A percentile compares a stretch with the other conserved stretches of the same genome.
Conservation (phyloP, 2,797 vertebrate genomes). For the Crocodylus rhombifer region DNA sequence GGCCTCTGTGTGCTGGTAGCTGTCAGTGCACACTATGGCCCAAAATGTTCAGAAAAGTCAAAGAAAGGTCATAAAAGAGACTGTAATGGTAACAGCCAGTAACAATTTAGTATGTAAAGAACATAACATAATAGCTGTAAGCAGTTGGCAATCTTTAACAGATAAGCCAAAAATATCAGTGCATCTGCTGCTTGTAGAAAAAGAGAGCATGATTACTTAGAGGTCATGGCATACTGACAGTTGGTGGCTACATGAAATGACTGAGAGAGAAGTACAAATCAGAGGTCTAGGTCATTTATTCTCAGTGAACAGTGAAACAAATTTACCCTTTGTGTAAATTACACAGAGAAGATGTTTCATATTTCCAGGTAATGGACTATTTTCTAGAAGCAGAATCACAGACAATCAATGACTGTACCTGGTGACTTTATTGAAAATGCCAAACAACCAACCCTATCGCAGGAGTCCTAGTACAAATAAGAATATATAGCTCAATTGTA, state of each 20-base stretch:
- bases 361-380: neutral
- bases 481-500: neutral
- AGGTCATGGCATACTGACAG: neutral
- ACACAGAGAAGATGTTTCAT: neutral
- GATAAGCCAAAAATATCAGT: neutral
- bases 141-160: neutral
- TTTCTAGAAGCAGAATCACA: neutral
- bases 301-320: neutral
- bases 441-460: neutral
- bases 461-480: neutral
- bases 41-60: neutral
- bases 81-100: neutral
- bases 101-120: neutral
- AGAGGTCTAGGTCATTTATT: neutral
- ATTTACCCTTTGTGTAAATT: neutral
- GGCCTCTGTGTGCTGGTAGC: neutral
- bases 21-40: fast-evolving
- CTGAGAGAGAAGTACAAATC: neutral
- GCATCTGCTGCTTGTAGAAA: neutral
- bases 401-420: neutral
- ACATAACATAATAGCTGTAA: neutral
- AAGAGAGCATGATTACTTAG: neutral
- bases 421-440: neutral
- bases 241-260: neutral
- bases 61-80: neutral